Percentiles rank a stretch among this genome's conserved stretches.
These are phyloP conservation scores for human DNA, from an alignment of 2,113 vertebrate species.

Conservation along the genomic window DNA sequence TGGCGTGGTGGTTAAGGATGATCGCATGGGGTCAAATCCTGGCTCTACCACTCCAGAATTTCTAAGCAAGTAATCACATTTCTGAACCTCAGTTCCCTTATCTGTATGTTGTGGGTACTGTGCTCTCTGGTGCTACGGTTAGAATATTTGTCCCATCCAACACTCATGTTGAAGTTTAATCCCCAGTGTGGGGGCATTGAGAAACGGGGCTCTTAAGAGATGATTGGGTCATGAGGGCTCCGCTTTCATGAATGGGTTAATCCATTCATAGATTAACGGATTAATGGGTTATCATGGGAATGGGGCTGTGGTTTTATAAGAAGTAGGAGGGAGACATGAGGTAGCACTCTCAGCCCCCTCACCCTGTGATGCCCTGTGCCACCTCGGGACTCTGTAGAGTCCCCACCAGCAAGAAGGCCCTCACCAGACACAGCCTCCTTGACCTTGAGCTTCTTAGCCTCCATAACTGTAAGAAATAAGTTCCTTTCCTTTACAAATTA, in stretches of 20 bases:
- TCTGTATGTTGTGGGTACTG: too few relatives aligned
- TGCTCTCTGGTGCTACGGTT: neutral
- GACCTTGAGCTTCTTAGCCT: neutral
- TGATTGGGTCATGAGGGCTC: neutral
- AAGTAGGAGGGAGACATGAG: neutral
- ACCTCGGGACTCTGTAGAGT: neutral
- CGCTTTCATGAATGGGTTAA: too few relatives aligned
- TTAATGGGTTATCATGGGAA: neutral
- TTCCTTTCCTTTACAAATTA: neutral
- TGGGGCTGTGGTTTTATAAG: neutral
- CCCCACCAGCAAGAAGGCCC: neutral
- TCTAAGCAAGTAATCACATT: neutral
- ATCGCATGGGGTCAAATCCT: neutral
- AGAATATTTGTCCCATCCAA: neutral
- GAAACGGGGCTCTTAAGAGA: neutral
- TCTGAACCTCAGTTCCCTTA: neutral
- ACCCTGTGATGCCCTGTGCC: neutral
- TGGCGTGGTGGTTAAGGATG: neutral
- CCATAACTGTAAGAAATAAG: neutral
- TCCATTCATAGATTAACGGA: neutral
- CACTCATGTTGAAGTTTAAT: neutral
- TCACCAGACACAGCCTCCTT: neutral
- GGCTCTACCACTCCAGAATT: fast-evolving
- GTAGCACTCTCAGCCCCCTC: neutral
- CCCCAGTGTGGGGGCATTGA: neutral